Base-by-base conservation (phyloP, 2,113 vertebrate genomes). In the Labeo rohita region DNA sequence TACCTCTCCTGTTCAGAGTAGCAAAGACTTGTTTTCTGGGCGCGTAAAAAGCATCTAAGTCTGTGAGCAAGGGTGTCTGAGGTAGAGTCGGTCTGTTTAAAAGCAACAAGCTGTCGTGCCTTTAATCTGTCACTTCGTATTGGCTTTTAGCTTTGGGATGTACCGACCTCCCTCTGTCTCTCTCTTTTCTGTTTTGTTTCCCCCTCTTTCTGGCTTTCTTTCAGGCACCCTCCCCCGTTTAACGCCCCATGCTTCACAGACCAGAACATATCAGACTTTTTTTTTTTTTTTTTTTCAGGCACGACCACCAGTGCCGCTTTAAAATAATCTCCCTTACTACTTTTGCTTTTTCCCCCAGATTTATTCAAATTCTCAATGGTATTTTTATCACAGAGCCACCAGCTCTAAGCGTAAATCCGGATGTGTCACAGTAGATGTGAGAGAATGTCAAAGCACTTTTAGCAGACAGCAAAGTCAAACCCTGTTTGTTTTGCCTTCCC, bases 121-220 rank as follows among this genome's bases (percentile, higher is more conserved):
- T 85, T 66, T 85, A 85, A 85, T 85, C 73, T 78, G 74, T 66
- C 84, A 66, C 74, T 66, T 66, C 84, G 78, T 45, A 78, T 85
- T 63, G 0, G 50, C 56, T 77, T 23, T 50, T 50, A 23, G 73
- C 59, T 66, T 68, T 75, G 45, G 65, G 77, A 61, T 61, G 11
- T 63, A 6, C 54, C 21, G 36, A 59, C 8, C 28, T 86, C 16
- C 75, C 34, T 61, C 34, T 52, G 16, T 65, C 47, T 34, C 72
- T 76, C 49, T 78, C 45, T 83, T 50, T 47, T 50, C 8, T 45
- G 72, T 47, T 47, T 77, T 16, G 21, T 52, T n/a, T 2, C 7
- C 45, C n/a, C 21, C 3, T 11, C 39, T 0, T 52, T 36, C 59
- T 56, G 4, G 36, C 11, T 74, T 54, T 12, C 78, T 76, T n/a